Base-by-base conservation (phyloP, 1,140 invertebrate species). In the Trichogramma pretiosum region DNA sequence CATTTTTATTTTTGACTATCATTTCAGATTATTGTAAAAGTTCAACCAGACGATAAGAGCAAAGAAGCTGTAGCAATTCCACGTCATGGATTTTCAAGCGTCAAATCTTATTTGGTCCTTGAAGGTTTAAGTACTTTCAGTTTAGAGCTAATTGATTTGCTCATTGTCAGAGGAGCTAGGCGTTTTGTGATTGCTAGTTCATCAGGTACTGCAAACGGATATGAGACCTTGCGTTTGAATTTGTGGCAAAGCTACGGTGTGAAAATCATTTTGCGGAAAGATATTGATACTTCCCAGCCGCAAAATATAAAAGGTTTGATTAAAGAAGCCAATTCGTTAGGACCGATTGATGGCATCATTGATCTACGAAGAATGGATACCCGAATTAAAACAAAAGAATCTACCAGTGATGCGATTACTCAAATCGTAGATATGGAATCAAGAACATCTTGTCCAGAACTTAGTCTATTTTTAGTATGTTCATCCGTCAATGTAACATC, bases 71-170 rank as follows among this genome's bases (percentile, higher is more conserved):
- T 32, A 2, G 40, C 47, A 5, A 23, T 44, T 8, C 47, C 49
- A 16, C 46, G 40, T 39, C 46, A 53, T 5, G 46, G 67, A 14
- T 68, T 68, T 3, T 35, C 13, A 2, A n/a, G 22, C 1, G 41
- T 30, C 0, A 53, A 53, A 45, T 41, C 48, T 4, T 82, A 80
- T 53, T 59, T 83, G 0, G 73, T 84, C 1, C 68, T 76, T 3
- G 81, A 92, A 30, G 92, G 92, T 47, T 70, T 94, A 0, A 91
- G 89, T 23, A 89, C 90, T 2, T 92, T 97, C 64, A 92, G 91
- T 26, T 71, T 97, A n/a, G 92, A 96, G 64, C 62, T 96, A 35
- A 80, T 82, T 3, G 82, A 92, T 60, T 95, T 91, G 90, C 72
- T 95, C 46, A 76, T 89, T 13, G 61, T 84, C 21, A 74, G 89